Evolutionary conservation across 2,888 invertebrate genomes (phyloP).

Genomic region (Germaria angustata): DNA sequence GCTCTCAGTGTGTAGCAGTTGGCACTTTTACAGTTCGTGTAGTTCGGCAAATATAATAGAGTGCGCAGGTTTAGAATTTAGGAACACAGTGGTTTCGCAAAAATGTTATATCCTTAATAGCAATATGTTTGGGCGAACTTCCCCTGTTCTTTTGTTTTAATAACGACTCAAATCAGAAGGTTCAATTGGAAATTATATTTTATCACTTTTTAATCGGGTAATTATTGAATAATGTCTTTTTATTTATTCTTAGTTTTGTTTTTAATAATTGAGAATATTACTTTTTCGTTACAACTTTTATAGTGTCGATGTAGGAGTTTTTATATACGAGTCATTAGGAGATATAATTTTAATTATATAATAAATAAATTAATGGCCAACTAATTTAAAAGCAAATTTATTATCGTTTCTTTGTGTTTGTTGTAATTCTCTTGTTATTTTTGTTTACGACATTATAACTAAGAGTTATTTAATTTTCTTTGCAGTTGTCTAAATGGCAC

Average conservation of each 20-base stretch:
- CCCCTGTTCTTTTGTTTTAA: no score
- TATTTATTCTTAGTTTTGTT: not conserved
- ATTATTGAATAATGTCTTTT: not conserved
- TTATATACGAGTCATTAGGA: not conserved
- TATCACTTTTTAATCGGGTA: not conserved
- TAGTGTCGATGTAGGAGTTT: constrained; percentile 25
- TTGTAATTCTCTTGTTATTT: constrained; percentile 4
- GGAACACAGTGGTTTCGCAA: constrained; percentile 19
- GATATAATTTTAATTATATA: constrained; percentile 42
- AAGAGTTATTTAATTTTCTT: constrained; percentile 55
- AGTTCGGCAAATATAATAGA: constrained; percentile 9
- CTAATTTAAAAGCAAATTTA: constrained; percentile 60
- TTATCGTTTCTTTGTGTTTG: constrained; percentile 1
- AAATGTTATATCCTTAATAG: no score
- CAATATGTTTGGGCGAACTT: no score
- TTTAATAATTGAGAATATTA: constrained; percentile 5
- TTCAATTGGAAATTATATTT: not conserved
- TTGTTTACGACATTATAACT: constrained; percentile 49
- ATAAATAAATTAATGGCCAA: constrained; percentile 51
- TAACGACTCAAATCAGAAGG: not conserved
- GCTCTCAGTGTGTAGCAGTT: not conserved
- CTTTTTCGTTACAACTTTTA: not conserved
- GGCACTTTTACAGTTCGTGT: constrained; percentile 1
- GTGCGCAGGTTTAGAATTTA: constrained; percentile 53
- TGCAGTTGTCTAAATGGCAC: constrained; percentile 9